A percentile compares a stretch with the other conserved stretches of the same genome.
phyloP scores from a whole-genome alignment of 1,140 invertebrate species.

The Tetramorium alpestre region DNA sequence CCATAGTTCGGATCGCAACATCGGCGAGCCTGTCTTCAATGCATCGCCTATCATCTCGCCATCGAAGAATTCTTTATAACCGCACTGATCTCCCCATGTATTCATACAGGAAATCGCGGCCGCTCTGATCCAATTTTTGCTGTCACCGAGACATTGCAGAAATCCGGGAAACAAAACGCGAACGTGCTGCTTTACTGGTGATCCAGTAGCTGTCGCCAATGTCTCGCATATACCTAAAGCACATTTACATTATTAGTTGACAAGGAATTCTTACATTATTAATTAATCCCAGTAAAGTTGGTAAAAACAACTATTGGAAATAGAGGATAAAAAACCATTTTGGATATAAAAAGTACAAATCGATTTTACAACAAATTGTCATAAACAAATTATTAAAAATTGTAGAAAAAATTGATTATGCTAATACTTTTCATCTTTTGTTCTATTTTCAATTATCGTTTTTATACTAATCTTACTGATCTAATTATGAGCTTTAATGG shows the following conservation, averaged over 20 bases:
- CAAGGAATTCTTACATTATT: background rate
- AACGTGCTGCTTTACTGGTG: slow-evolving; percentile 92
- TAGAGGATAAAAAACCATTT: no score
- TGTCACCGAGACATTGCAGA: slow-evolving; percentile 90
- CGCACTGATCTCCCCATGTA: slow-evolving; percentile 92
- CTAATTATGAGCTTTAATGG: no score
- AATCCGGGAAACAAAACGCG: slow-evolving; percentile 94
- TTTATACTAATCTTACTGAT: no score
- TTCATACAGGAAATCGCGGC: slow-evolving; percentile 93
- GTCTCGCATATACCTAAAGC: slow-evolving; percentile 90
- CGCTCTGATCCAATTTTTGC: slow-evolving; percentile 91
- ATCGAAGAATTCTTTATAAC: slow-evolving; percentile 94
- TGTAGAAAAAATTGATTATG: no score
- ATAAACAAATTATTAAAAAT: no score
- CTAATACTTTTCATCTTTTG: no score
- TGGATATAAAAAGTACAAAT: no score
- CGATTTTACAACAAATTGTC: no score
- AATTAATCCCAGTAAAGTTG: background rate
- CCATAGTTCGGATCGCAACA: slow-evolving; percentile 92
- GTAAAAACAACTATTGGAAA: no score
- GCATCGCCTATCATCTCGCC: slow-evolving; percentile 95
- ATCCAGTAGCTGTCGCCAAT: slow-evolving; percentile 92
- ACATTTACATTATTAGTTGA: background rate
- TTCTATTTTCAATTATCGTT: no score
- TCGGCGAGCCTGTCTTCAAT: slow-evolving; percentile 93